phyloP scores from a whole-genome alignment of 2,797 vertebrate species.

The Lophius americanus region DNA sequence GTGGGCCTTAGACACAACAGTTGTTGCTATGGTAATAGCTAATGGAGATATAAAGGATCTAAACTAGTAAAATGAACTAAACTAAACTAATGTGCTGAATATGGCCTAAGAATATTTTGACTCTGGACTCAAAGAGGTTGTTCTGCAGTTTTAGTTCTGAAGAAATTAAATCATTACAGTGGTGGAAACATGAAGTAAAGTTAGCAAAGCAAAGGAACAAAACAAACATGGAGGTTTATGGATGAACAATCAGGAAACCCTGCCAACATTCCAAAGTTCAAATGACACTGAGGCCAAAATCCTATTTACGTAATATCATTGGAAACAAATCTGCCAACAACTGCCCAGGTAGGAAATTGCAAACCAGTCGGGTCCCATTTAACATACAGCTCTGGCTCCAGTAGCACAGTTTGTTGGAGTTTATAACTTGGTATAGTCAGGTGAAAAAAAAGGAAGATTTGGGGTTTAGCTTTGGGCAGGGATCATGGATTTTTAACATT shows the following conservation, averaged over 20 bases:
- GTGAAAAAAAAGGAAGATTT: constrained; percentile 44
- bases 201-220: constrained; percentile 14
- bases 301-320: constrained; percentile 25
- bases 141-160: neutral
- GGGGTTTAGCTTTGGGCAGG: constrained; percentile 57
- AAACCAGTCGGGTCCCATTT: neutral
- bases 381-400: neutral
- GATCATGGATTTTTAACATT: constrained; percentile 72
- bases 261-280: constrained; percentile 24
- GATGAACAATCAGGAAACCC: constrained; percentile 1
- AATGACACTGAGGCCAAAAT: neutral
- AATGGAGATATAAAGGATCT: no score
- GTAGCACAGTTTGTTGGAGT: constrained; percentile 12
- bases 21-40: no score
- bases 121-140: neutral
- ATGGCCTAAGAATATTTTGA: no score
- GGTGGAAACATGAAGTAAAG: neutral
- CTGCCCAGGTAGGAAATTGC: constrained; percentile 6
- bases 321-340: constrained; percentile 7
- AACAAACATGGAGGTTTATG: constrained; percentile 31
- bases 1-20: no score
- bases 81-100: no score
- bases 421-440: constrained; percentile 46
- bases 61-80: no score
- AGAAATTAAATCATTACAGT: neutral